Evolutionary conservation across 1,140 invertebrate species (phyloP).

Genomic region (Holcopasites calliopsidis): DNA sequence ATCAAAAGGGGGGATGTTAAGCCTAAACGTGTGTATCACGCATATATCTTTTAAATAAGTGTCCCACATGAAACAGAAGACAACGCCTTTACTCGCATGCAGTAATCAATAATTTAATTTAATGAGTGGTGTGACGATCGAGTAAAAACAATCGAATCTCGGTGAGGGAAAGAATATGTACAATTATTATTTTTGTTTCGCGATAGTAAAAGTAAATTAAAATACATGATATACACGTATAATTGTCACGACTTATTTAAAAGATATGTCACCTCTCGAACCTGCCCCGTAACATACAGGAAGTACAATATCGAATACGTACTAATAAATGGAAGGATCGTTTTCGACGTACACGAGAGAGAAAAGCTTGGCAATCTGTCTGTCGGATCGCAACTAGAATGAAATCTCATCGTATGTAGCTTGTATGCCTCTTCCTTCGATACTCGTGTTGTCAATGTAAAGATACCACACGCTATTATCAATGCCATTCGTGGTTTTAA

Average conservation of each 20-base stretch:
- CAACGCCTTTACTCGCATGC: background rate
- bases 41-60: slow-evolving; percentile 53
- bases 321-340: slow-evolving; percentile 47
- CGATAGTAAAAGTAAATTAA: background rate
- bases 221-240: background rate
- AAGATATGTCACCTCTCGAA: slow-evolving; percentile 26
- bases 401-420: slow-evolving; percentile 28
- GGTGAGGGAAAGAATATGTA: slow-evolving; percentile 30
- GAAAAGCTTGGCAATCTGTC: slow-evolving; percentile 38
- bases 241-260: slow-evolving; percentile 16
- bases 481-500: background rate
- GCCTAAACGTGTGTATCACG: slow-evolving; percentile 1
- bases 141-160: background rate
- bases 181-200: background rate
- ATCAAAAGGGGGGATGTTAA: slow-evolving; percentile 8
- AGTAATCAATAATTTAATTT: background rate
- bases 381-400: slow-evolving; percentile 22
- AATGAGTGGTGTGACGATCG: background rate
- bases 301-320: slow-evolving; percentile 20
- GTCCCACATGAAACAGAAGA: background rate
- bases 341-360: slow-evolving; percentile 45
- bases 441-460: slow-evolving; percentile 24
- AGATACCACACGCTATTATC: slow-evolving; percentile 12
- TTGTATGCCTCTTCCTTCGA: slow-evolving; percentile 37
- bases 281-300: slow-evolving; percentile 13